A percentile compares a stretch with the other conserved stretches of the same genome.
Evolutionary conservation across 1,140 invertebrate genomes (phyloP).

Genomic region (Procambarus virginalis): DNA sequence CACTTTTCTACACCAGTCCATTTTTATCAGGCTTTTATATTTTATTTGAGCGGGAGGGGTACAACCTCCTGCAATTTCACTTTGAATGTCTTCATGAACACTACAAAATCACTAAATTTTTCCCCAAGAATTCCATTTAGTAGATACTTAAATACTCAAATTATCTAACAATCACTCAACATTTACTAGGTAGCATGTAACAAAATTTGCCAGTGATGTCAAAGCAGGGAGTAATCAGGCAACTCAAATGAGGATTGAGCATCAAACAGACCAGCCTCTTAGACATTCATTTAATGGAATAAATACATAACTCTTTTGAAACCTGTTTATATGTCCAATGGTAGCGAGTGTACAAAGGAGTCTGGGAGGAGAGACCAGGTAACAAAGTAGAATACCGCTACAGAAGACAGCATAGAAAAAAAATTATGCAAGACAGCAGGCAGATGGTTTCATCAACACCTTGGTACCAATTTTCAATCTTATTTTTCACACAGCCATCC

Average conservation of each 20-base stretch:
- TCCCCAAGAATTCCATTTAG: too few relatives aligned
- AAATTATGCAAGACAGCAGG: conserved; percentile 19
- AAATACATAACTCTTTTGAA: conserved; percentile 60
- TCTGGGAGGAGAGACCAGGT: conserved; percentile 36
- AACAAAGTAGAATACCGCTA: conserved; percentile 32
- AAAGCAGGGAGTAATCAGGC: too few relatives aligned
- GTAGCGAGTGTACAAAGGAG: conserved; percentile 48
- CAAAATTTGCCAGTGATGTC: too few relatives aligned
- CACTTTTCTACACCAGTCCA: too few relatives aligned
- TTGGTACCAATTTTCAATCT: not conserved
- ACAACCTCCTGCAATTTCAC: too few relatives aligned
- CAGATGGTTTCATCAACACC: conserved; percentile 21
- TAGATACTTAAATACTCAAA: too few relatives aligned
- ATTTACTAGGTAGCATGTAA: too few relatives aligned
- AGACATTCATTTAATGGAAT: conserved; percentile 65
- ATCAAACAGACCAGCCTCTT: conserved; percentile 48
- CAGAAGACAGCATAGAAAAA: conserved; percentile 12
- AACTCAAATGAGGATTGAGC: not conserved
- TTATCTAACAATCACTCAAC: too few relatives aligned
- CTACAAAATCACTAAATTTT: too few relatives aligned
- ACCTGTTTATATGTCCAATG: conserved; percentile 46
- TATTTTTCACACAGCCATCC: not conserved
- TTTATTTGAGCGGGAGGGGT: too few relatives aligned
- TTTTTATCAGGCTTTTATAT: too few relatives aligned
- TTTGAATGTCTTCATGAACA: too few relatives aligned